Percentiles rank a stretch among this genome's conserved stretches.
Conservation (phyloP, 2,888 invertebrate species). For the Parelbella ahira region DNA sequence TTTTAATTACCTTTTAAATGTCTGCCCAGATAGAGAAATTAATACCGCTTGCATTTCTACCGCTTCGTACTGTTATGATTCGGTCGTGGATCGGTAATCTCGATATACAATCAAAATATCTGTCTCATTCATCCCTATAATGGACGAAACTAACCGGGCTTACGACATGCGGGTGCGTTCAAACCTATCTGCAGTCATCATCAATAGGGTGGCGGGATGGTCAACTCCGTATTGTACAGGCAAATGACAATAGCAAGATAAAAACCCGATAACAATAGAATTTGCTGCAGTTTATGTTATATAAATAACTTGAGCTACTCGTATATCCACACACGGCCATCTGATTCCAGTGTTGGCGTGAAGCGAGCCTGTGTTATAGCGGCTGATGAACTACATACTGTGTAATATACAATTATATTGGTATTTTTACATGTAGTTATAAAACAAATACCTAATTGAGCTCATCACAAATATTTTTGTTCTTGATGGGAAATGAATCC, state of each 20-base stretch:
- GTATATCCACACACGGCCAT: no score
- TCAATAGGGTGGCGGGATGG: slow-evolving; percentile 38
- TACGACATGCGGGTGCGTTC: slow-evolving; percentile 67
- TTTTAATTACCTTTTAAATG: no score
- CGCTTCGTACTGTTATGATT: slow-evolving; percentile 3
- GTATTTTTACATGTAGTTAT: no score
- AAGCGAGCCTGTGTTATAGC: no score
- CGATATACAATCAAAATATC: slow-evolving; percentile 45
- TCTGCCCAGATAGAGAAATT: no score
- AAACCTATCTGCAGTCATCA: slow-evolving; percentile 63
- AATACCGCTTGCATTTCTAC: neutral
- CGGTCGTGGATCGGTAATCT: slow-evolving; percentile 14
- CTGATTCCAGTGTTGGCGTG: no score
- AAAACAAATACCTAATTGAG: no score
- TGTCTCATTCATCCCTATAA: slow-evolving; percentile 36
- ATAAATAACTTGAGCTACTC: no score
- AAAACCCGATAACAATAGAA: neutral
- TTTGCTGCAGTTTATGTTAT: slow-evolving; percentile 5
- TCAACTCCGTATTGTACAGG: slow-evolving; percentile 6
- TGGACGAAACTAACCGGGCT: slow-evolving; percentile 51
- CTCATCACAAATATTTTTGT: no score
- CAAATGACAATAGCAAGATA: slow-evolving; percentile 5
- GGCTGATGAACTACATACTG: no score
- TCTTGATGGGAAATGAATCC: no score
- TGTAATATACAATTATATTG: no score